Evolutionary conservation across 35 echinoderm and acorn worm genomes (phyloP).

Genomic region (Ophioderma brevispina): DNA sequence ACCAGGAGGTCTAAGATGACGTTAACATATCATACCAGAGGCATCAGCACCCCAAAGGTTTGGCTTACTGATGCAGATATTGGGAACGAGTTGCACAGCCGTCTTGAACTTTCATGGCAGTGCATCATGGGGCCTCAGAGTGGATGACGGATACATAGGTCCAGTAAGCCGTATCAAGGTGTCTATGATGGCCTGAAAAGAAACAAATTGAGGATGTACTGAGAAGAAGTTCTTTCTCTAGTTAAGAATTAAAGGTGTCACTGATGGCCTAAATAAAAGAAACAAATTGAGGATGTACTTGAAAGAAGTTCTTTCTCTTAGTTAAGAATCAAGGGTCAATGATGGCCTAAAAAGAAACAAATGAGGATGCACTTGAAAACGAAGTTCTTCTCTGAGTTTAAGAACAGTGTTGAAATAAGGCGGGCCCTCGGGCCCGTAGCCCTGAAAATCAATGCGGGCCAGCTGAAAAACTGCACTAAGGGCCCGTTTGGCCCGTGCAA

Average conservation of each 20-base stretch:
- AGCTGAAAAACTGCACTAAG: too few relatives aligned
- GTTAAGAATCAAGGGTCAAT: not conserved
- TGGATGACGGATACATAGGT: not conserved
- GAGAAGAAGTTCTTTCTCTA: too few relatives aligned
- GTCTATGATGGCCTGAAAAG: not conserved
- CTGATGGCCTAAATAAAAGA: not conserved
- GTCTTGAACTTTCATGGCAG: not conserved
- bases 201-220: not conserved
- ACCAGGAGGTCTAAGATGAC: not conserved
- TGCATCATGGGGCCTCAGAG: not conserved
- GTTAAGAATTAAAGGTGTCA: not conserved
- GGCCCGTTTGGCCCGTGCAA: too few relatives aligned
- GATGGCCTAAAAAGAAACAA: not conserved
- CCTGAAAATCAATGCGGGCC: too few relatives aligned
- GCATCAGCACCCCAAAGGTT: not conserved
- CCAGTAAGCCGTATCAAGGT: not conserved
- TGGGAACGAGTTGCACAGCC: not conserved
- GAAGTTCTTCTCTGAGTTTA: too few relatives aligned
- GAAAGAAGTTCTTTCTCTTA: not conserved
- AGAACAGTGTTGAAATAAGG: too few relatives aligned
- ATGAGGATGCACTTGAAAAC: not conserved
- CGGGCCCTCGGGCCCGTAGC: too few relatives aligned
- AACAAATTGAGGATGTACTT: not conserved
- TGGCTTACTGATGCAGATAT: not conserved
- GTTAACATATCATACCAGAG: not conserved